Base-by-base conservation (phyloP, 2,113 vertebrate genomes). In the Triplophysa tibetana region DNA sequence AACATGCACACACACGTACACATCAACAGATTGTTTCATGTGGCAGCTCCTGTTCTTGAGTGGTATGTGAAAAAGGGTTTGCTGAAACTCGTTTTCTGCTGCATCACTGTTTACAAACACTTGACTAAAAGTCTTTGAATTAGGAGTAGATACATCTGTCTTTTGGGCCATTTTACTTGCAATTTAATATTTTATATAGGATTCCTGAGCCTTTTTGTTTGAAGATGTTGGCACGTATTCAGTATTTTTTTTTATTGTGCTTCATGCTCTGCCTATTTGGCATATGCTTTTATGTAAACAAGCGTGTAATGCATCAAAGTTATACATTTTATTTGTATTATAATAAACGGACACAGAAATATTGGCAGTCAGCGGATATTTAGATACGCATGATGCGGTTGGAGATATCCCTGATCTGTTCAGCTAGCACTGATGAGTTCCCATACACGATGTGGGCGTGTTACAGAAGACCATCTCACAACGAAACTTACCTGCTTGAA, bases 21-120 rank as follows among this genome's bases (percentile, higher is more conserved):
- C 38, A 11, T 41, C 60, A 60, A 83, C 21, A 26, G 41, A 12
- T n/a, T 52, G 74, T 88, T 88, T 88, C 82, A 87, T 88, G 85
- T 87, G 85, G 85, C 85, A 80, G 54, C 60, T 64, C 60, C 63
- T 70, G 58, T 73, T 83, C 21, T 77, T 80, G 60, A 58, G 63
- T 78, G 73, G 66, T 69, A 50, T 64, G n/a, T 60, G n/a, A 63
- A 4, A 60, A 81, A 60, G 21, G 65, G 26, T 60, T 78, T 70
- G 62, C 56, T 84, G 85, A 87, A 88, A 86, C 81, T 61, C 56
- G 7, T 70, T 72, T 29, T 68, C 24, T 85, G 70, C 83, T 70
- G 63, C 75, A 86, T 85, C 83, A 85, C 19, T 86, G 86, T 88
- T 86, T 86, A 86, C 76, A 79, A 72, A 80, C 54, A 80, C 63